phyloP scores from a whole-genome alignment of 2,797 vertebrate species.

The Karalla daura region DNA sequence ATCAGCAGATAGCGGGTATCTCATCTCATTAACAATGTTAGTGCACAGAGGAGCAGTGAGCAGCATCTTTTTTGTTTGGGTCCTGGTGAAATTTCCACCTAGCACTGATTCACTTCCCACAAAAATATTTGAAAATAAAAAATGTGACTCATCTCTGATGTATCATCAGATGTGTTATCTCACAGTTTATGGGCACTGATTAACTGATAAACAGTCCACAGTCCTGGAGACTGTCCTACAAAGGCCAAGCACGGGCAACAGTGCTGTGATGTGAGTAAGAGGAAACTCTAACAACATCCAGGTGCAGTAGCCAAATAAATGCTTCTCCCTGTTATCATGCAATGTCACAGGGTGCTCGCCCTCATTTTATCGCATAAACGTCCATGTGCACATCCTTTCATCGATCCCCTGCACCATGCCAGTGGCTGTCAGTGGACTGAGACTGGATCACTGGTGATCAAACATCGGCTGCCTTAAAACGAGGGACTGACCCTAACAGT shows the following conservation, averaged over 20 bases:
- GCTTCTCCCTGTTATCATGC: background rate
- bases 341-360: background rate
- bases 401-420: background rate
- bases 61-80: too few relatives aligned
- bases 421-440: background rate
- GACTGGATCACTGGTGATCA: background rate
- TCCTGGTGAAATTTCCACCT: too few relatives aligned
- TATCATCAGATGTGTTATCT: too few relatives aligned
- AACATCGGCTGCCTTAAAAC: slow-evolving; percentile 9
- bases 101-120: too few relatives aligned
- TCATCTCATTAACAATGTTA: too few relatives aligned
- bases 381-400: background rate
- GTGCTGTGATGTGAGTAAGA: slow-evolving; percentile 22
- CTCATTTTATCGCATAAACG: background rate
- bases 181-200: too few relatives aligned
- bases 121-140: too few relatives aligned
- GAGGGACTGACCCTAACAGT: background rate
- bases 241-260: slow-evolving; percentile 28
- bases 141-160: too few relatives aligned
- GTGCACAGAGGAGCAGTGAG: too few relatives aligned
- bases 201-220: too few relatives aligned
- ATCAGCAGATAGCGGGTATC: too few relatives aligned
- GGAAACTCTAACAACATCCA: too few relatives aligned
- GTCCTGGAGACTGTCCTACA: slow-evolving; percentile 19
- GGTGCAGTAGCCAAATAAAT: background rate